Conservation (phyloP, 2,113 vertebrate species). For the Carollia perspicillata region DNA sequence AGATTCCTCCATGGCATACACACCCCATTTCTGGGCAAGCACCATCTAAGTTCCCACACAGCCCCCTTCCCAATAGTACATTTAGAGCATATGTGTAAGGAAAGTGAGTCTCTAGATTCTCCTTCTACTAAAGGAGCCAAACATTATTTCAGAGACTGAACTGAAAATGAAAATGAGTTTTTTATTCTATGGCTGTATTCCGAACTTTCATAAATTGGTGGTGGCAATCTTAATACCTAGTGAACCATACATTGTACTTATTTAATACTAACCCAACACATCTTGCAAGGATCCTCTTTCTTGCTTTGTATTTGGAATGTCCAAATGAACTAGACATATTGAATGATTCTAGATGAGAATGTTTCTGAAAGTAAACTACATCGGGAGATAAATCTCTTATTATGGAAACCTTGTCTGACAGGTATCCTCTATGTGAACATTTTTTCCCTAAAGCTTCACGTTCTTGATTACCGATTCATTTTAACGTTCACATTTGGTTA, state of each 20-base stretch:
- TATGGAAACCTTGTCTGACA: not conserved
- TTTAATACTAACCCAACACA: not conserved
- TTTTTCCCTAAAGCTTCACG: not conserved
- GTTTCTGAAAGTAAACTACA: not conserved
- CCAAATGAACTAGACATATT: not conserved
- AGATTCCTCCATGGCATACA: not conserved
- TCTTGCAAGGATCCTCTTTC: not conserved
- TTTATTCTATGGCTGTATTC: not conserved
- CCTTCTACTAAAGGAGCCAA: not conserved
- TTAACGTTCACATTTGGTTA: not conserved
- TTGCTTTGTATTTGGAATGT: not conserved
- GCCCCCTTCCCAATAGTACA: too few species aligned
- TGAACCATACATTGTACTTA: not conserved
- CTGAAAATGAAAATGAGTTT: not conserved
- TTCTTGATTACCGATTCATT: not conserved
- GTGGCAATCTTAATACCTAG: not conserved
- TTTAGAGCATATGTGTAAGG: not conserved
- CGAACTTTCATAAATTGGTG: not conserved
- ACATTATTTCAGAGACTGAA: not conserved
- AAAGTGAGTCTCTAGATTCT: not conserved
- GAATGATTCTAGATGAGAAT: constrained; percentile 2
- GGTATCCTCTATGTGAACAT: not conserved
- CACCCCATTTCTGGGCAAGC: not conserved
- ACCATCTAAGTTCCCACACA: not conserved
- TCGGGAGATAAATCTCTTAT: not conserved